A percentile compares a stretch with the other conserved stretches of the same genome.
phyloP scores from a whole-genome alignment of 2,888 invertebrate genomes.

The Aromia moschata region DNA sequence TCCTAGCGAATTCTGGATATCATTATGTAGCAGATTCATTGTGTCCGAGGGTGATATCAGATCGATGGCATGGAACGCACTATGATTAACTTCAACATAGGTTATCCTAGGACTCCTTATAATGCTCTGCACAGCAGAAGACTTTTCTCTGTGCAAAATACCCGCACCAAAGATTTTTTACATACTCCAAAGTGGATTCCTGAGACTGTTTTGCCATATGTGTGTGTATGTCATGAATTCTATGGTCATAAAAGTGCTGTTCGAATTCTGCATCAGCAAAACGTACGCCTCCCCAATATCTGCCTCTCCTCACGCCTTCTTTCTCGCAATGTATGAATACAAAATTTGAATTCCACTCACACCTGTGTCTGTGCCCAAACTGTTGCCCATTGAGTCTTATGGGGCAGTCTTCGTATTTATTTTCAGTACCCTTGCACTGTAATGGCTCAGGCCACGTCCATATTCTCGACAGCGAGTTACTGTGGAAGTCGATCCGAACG shows the following conservation, averaged over 20 bases:
- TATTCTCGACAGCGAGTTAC: conserved; percentile 84
- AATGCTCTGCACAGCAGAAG: conserved; percentile 90
- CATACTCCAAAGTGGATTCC: conserved; percentile 81
- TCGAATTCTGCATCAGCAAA: conserved; percentile 92
- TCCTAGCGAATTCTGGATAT: conserved; percentile 83
- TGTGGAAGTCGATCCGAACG: conserved; percentile 87
- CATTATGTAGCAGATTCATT: conserved; percentile 78
- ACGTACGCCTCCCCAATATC: conserved; percentile 96
- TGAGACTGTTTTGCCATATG: conserved; percentile 75
- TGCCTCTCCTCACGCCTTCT: conserved; percentile 58
- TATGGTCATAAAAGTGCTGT: conserved; percentile 81
- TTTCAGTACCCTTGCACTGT: conserved; percentile 82
- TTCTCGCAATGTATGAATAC: conserved; percentile 93
- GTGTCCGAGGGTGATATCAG: conserved; percentile 88
- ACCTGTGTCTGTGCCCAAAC: conserved; percentile 84
- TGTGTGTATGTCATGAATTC: conserved; percentile 83
- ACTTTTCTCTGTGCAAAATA: conserved; percentile 93
- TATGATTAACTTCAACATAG: conserved; percentile 83
- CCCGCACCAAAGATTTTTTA: conserved; percentile 93
- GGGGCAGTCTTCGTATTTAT: conserved; percentile 81
- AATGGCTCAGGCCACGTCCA: conserved; percentile 96
- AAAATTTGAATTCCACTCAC: conserved; percentile 89
- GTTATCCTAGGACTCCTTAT: conserved; percentile 84
- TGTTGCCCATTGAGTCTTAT: conserved; percentile 90
- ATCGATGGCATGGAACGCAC: conserved; percentile 92